Conservation (phyloP, 2,888 invertebrate species). For the Nephrotoma appendiculata region DNA sequence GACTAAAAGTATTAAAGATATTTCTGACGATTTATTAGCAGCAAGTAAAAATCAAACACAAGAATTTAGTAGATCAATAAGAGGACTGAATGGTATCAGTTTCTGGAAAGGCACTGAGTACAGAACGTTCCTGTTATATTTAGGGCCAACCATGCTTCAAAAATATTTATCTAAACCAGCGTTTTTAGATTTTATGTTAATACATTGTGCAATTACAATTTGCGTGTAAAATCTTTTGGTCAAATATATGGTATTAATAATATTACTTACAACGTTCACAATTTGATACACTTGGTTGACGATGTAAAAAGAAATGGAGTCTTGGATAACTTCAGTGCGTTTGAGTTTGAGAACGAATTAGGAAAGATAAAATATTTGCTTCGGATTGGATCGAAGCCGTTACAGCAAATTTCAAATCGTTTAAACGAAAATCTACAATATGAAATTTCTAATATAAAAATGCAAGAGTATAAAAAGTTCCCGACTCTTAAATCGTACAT, state of each 20-base stretch:
- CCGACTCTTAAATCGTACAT: neutral
- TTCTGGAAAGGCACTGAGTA: neutral
- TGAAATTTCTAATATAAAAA: neutral
- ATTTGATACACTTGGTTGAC: neutral
- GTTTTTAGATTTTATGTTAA: neutral
- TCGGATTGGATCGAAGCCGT: neutral
- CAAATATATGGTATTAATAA: neutral
- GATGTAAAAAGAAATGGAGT: neutral
- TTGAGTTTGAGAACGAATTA: neutral
- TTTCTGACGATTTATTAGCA: neutral
- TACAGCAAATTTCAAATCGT: neutral
- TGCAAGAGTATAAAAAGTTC: neutral
- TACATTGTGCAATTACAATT: neutral
- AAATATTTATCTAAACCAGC: neutral
- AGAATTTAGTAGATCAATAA: neutral
- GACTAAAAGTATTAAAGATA: neutral
- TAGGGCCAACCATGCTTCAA: neutral
- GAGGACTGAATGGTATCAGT: neutral
- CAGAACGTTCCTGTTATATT: neutral
- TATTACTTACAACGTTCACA: neutral
- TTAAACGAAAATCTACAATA: neutral
- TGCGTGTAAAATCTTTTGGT: neutral
- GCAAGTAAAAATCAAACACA: neutral
- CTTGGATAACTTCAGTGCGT: neutral
- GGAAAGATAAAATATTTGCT: neutral